A percentile compares a stretch with the other conserved stretches of the same genome.
Evolutionary conservation across 2,888 invertebrate genomes (phyloP).

Genomic region (Habrosyne pyritoides): DNA sequence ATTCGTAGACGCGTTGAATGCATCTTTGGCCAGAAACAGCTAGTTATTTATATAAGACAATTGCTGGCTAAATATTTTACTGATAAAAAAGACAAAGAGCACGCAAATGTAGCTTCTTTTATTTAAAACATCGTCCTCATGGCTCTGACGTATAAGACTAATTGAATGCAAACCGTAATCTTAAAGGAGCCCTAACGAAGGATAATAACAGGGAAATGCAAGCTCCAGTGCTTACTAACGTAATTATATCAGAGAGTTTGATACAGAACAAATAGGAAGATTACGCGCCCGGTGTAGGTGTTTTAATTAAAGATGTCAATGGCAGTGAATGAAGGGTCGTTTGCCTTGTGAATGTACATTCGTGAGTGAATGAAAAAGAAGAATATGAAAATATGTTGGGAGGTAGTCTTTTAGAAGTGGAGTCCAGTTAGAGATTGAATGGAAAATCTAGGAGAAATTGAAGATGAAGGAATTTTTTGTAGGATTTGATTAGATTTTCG

Average conservation of each 20-base stretch:
- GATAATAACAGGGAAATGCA: constrained; percentile 42
- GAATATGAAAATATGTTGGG: not conserved
- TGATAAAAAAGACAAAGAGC: not conserved
- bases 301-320: constrained; percentile 4
- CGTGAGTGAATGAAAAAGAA: not conserved
- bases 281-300: not conserved
- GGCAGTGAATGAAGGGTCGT: not conserved
- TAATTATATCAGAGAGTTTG: constrained; percentile 30
- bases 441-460: not conserved
- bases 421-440: not conserved
- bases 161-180: constrained; percentile 10
- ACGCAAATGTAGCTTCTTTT: not conserved
- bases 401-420: not conserved
- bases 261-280: constrained; percentile 8
- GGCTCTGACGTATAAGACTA: not conserved
- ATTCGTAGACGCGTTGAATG: too few relatives aligned
- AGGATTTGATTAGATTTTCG: too few relatives aligned
- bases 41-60: too few relatives aligned
- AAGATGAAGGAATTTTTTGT: not conserved
- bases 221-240: constrained; percentile 32
- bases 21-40: too few relatives aligned
- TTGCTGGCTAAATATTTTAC: too few relatives aligned
- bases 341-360: not conserved
- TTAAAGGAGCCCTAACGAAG: constrained; percentile 40
- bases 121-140: not conserved